Conservation (phyloP, 2,797 vertebrate genomes). For the Poecile montanus region DNA sequence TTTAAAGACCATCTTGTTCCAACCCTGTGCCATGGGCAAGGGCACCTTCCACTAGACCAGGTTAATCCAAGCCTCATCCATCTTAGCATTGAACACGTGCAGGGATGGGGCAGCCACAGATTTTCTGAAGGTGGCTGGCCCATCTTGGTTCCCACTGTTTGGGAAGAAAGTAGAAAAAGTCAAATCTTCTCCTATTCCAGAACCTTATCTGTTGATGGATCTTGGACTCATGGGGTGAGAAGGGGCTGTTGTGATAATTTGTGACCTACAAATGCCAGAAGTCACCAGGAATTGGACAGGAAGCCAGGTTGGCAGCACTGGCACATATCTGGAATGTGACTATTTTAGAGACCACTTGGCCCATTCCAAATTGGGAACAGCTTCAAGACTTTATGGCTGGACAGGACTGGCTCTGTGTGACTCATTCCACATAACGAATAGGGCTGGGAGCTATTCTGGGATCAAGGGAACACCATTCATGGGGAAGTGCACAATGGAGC, state of each 20-base stretch:
- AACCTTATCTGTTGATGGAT: not conserved
- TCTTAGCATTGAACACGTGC: not conserved
- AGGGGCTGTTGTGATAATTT: not conserved
- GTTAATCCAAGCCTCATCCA: not conserved
- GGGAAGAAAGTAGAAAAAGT: not conserved
- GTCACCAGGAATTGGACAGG: not conserved
- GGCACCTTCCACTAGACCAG: not conserved
- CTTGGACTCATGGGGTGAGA: not conserved
- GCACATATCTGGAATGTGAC: not conserved
- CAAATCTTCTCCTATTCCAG: not conserved
- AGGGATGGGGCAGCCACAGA: not conserved
- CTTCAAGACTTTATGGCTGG: not conserved
- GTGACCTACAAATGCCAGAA: not conserved
- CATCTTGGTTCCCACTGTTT: not conserved
- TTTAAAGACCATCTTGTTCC: not conserved
- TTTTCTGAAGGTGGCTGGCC: not conserved
- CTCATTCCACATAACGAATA: constrained; percentile 13
- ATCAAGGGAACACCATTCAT: constrained; percentile 59
- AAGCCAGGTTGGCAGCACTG: not conserved
- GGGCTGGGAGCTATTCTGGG: constrained; percentile 57
- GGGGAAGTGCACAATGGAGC: constrained; percentile 6
- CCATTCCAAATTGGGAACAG: constrained; percentile 13
- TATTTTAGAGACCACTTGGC: not conserved
- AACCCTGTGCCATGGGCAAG: not conserved
- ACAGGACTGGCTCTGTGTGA: constrained; percentile 27